Evolutionary conservation across 2,888 invertebrate species (phyloP), one percentile per base, ranked within the genome.

Genomic region (Hartigia nigra): DNA sequence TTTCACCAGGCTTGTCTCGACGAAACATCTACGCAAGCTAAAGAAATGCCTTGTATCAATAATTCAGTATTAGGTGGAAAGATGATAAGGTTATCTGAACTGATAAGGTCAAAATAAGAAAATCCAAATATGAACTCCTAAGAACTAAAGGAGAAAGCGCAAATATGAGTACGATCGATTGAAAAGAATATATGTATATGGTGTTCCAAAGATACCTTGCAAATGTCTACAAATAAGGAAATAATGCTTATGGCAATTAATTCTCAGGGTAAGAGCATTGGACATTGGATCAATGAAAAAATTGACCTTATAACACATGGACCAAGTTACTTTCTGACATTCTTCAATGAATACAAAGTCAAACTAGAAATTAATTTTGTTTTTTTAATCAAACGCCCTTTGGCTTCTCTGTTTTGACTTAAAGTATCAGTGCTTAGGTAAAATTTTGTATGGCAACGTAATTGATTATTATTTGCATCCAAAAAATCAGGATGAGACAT

Each of bases 1-100:
- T 76, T 83, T 88, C 89, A 89, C 88, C 90, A 90, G 88, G 89
- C 88, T 87, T 90, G 88, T 82, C 89, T 88, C 84, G 89, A 87
- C 85, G 89, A 89, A 78, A 89, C 87, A 84, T 90, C 89, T 85
- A 90, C 88, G 86, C 90, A 90, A 88, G 88, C 90, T 90, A 89
- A 85, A 90, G 89, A 84, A 87, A 90, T 84, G 86, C 80, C 80
- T 81, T 70, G 84, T 81, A 80, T 87, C 84, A 87, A 85, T 84
- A 79, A 80, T 75, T 11, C 36, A 31, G 23, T 55, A 55, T 55
- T 55, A 55, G 23, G 9, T 23, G 55, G 14, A 23, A 5, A 39
- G 14, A 39, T 2, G 9, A 23, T 55, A 55, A 5, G n/a, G n/a
- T n/a, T n/a, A n/a, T n/a, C 55, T 55, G 55, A 23, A 55, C 23